Percentiles rank a stretch among this genome's conserved stretches.
Conservation (phyloP, 2,888 invertebrate species). For the Pammene fasciana region DNA sequence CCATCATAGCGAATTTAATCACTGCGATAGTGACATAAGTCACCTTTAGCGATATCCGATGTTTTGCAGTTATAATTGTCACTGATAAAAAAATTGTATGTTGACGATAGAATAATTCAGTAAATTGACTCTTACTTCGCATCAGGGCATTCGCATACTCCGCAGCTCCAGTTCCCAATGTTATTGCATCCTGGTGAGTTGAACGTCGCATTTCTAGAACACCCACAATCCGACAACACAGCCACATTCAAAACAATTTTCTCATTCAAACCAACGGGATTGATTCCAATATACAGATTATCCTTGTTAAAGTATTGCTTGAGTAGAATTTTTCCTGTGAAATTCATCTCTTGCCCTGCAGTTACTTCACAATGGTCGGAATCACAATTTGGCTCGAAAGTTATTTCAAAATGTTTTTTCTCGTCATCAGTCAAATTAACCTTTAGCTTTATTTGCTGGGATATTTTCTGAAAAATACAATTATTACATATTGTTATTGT, state of each 20-base stretch:
- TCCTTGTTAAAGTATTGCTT: constrained; percentile 7
- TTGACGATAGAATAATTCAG: too few relatives aligned
- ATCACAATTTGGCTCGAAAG: constrained; percentile 24
- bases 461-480: constrained; percentile 34
- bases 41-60: too few relatives aligned
- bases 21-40: too few relatives aligned
- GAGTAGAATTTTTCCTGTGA: constrained; percentile 14
- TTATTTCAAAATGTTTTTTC: neutral
- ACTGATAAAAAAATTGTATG: too few relatives aligned
- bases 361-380: neutral
- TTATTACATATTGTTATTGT: too few relatives aligned
- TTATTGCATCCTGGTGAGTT: constrained; percentile 3
- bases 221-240: constrained; percentile 16
- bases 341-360: constrained; percentile 18
- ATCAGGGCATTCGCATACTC: constrained; percentile 21
- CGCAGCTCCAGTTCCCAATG: constrained; percentile 18
- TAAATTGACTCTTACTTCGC: constrained; percentile 22
- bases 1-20: too few relatives aligned
- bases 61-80: too few relatives aligned
- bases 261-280: constrained; percentile 30
- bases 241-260: constrained; percentile 14
- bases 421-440: constrained; percentile 10
- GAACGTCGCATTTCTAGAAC: neutral
- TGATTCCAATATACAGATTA: constrained; percentile 9
- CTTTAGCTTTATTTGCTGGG: constrained; percentile 10